Evolutionary conservation across 2,888 invertebrate genomes (phyloP), one percentile per base, ranked within the genome.

Genomic region (Andrena trimmerana): DNA sequence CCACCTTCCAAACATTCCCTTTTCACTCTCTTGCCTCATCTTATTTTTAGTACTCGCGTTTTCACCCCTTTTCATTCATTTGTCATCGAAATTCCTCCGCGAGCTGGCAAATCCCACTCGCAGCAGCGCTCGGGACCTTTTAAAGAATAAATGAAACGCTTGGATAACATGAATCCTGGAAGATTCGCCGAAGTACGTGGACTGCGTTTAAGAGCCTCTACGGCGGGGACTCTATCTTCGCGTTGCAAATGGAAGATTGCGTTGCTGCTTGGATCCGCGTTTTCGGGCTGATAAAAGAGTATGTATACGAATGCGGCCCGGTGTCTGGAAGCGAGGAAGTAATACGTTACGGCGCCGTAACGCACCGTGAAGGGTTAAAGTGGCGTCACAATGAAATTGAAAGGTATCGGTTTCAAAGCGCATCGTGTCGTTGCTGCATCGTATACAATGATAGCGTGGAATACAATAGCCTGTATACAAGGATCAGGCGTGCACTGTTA

Each of bases 351-450:
- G 31, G 24, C 66, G 48, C 7, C 16, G 20, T 52, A 54, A 60
- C 52, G 54, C 10, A 20, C 10, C 24, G 20, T 20, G 65, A 36
- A 60, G 70, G 76, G 57, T 57, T 66, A 60, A 67, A 67, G 36
- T 31, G n/a, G 29, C 27, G 66, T 62, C 60, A 62, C 59, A 65
- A 69, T 57, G 75, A 69, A 79, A 75, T 70, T 59, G 65, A 69
- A 79, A 69, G 76, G 50, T 57, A 52, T 75, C 54, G 29, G 68
- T 74, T 78, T 63, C 33, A 68, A 78, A 68, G 33, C 75, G 31
- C 63, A 69, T 63, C 75, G 62, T 6, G 2, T 5, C 62, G 42
- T 63, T 48, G 20, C 42, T 68, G 33, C 74, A 68, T 8, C 50
- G 31, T 31, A 33, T 27, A 42, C 36, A 42, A 60, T 27, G 57